Percentiles rank a stretch among this genome's conserved stretches.
Evolutionary conservation across 2,113 vertebrate species (phyloP).

Genomic region (Pandion haliaetus): DNA sequence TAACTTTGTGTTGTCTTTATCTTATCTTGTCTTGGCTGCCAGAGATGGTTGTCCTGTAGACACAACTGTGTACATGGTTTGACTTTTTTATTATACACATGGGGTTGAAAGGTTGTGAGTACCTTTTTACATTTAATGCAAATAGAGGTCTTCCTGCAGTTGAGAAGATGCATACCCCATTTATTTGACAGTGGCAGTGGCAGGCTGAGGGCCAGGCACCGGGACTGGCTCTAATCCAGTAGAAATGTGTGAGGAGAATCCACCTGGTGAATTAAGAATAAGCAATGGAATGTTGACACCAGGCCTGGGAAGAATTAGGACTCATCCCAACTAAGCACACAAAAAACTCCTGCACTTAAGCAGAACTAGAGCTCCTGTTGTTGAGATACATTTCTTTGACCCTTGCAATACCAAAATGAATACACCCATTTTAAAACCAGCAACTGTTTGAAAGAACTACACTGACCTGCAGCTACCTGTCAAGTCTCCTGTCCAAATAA

Average conservation of each 20-base stretch:
- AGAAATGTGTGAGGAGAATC: not conserved
- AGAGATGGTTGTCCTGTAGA: not conserved
- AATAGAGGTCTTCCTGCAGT: not conserved
- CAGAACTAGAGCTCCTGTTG: not conserved
- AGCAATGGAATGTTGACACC: not conserved
- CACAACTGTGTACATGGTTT: not conserved
- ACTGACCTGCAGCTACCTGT: not conserved
- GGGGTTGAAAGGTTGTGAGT: not conserved
- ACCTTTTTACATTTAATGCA: not conserved
- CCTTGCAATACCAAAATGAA: not conserved
- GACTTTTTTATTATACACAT: not conserved
- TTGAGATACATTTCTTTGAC: not conserved
- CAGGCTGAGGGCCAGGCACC: not conserved
- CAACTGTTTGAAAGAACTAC: not conserved
- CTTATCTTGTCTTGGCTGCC: not conserved
- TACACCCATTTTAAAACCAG: not conserved
- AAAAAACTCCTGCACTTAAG: not conserved
- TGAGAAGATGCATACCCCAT: no score
- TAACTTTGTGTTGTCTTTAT: not conserved
- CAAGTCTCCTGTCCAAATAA: not conserved
- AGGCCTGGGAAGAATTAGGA: not conserved
- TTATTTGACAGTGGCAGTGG: not conserved
- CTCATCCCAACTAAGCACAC: not conserved
- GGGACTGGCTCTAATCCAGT: not conserved
- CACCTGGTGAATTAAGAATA: not conserved